Conservation (phyloP, 2,113 vertebrate genomes). For the Petaurus breviceps region DNA sequence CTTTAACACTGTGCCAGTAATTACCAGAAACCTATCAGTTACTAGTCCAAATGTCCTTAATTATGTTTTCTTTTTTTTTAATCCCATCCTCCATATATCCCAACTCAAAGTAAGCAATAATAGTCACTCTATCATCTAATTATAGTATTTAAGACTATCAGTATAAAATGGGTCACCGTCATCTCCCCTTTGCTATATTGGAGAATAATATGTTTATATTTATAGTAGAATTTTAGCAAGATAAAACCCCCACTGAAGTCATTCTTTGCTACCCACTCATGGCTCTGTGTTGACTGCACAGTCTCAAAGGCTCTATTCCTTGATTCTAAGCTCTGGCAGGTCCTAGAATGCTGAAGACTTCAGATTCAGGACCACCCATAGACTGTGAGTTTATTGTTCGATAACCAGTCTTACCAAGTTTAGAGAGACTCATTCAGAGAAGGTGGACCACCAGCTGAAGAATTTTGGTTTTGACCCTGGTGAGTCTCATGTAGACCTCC, state of each 20-base stretch:
- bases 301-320: neutral
- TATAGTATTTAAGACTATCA: neutral
- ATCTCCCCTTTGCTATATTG: neutral
- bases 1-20: neutral
- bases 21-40: neutral
- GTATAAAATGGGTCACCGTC: neutral
- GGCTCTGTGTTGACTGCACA: neutral
- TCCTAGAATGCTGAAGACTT: neutral
- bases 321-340: neutral
- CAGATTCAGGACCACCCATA: neutral
- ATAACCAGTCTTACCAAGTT: neutral
- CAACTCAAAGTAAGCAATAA: neutral
- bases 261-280: neutral
- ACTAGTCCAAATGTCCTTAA: neutral
- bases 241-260: neutral
- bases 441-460: neutral
- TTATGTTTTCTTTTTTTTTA: neutral
- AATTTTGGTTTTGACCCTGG: neutral
- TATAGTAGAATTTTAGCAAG: neutral
- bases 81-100: neutral
- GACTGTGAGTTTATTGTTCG: neutral
- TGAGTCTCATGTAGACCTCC: neutral
- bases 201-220: neutral
- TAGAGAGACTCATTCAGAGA: neutral
- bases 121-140: neutral